Percentiles rank a stretch among this genome's conserved stretches.
Evolutionary conservation across 1,140 invertebrate species (phyloP).

Genomic region (Argopecten irradians): DNA sequence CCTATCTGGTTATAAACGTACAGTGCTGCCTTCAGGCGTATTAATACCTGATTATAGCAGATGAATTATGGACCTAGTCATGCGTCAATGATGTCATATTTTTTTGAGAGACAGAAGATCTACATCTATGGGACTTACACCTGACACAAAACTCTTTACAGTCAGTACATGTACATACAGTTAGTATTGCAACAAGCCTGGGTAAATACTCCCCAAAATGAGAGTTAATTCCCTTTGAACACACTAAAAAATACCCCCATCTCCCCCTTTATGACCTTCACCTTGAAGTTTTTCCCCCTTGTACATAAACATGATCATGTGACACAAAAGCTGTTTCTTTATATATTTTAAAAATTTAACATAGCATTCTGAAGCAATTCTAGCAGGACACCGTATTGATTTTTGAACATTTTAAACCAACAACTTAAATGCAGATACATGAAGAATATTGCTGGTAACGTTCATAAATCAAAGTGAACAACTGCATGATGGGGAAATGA

Average conservation of each 20-base stretch:
- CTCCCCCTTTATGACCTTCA: not conserved
- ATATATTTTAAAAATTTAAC: not conserved
- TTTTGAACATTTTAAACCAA: not conserved
- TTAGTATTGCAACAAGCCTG: conserved; percentile 21
- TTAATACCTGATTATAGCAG: not conserved
- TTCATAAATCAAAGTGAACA: not conserved
- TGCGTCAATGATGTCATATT: not conserved
- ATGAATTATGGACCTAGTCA: not conserved
- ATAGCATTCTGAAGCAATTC: not conserved
- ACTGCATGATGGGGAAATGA: not conserved
- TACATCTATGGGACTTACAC: not conserved
- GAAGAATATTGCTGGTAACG: not conserved
- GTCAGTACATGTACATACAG: not conserved
- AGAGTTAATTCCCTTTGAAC: conserved; percentile 14
- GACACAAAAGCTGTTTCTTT: not conserved
- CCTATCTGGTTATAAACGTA: not conserved
- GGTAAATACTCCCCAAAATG: not conserved
- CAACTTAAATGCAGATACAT: not conserved
- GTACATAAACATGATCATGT: not conserved
- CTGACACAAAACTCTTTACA: not conserved
- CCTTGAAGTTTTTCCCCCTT: not conserved
- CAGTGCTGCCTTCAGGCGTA: not conserved
- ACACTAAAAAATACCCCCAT: not conserved
- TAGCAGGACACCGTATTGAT: not conserved
- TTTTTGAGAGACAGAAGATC: not conserved